These are phyloP conservation scores for Tipula helvola DNA, from an alignment of 2,888 invertebrate genomes.

Conservation along the genomic window DNA sequence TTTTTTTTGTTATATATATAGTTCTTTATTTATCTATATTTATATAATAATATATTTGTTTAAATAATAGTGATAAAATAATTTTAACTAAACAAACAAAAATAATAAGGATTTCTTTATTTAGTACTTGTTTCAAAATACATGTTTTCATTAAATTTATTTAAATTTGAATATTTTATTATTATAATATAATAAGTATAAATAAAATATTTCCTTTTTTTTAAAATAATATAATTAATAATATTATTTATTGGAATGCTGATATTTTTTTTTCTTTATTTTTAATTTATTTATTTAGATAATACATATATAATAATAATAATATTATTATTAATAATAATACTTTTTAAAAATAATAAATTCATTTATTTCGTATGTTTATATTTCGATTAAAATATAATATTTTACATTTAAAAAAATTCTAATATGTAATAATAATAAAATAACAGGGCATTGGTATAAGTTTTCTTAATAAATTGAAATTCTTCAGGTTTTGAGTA, in stretches of 20 bases:
- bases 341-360: not conserved
- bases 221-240: not conserved
- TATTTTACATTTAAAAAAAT: not conserved
- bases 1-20: not conserved
- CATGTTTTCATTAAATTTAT: not conserved
- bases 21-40: not conserved
- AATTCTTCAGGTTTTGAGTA: constrained; percentile 5
- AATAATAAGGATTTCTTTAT: not conserved
- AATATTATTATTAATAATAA: constrained; percentile 7
- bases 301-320: not conserved
- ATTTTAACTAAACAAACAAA: not conserved
- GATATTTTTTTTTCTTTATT: not conserved
- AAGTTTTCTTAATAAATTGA: constrained; percentile 4
- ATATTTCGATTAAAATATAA: not conserved
- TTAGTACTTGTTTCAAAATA: not conserved
- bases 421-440: not conserved
- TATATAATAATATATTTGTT: not conserved
- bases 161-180: not conserved
- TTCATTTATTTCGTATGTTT: not conserved
- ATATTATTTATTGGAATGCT: not conserved
- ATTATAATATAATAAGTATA: not conserved
- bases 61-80: not conserved
- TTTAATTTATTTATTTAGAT: not conserved
- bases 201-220: not conserved
- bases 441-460: constrained; percentile 7